Base-by-base conservation (phyloP, 2,797 vertebrate species). In the Mormyrops attenuatus region DNA sequence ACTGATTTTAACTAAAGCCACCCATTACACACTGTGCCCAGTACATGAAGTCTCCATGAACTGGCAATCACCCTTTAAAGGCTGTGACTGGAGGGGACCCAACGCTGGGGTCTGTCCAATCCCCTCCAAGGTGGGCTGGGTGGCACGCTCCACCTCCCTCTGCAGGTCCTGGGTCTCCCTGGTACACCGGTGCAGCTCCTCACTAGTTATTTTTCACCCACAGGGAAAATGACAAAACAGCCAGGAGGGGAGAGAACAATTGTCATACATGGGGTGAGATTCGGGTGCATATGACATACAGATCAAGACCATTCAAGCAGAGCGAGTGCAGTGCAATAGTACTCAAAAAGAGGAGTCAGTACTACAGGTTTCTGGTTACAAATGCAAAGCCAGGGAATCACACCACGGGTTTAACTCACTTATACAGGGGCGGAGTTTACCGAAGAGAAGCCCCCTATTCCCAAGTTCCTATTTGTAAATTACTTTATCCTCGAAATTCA, bases 151-250 rank as follows among this genome's bases (percentile, higher is more conserved):
- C 63, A 96, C 91, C 90, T 96, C 95, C 91, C 95, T 93, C 88
- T 95, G 94, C 49, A 96, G 93, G 92, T 91, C 92, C 89, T 95
- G 93, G 20, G 94, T 94, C 91, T 97, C 95, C 90, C 91, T 93
- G 20, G 94, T 95, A 91, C 94, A 91, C 80, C 92, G 94, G 85
- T 94, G 92, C 53, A 95, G 93, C 88, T 96, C 94, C 89, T 96
- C 92, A 89, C 97, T 96, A 91, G 5, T 41, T 20, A 26, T 87
- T 55, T 26, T 41, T 88, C 8, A 22, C 34, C 57, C 57, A 88
- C 38, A 49, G 34, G 20, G 7, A 44, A 52, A n/a, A 57, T 4
- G 13, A 38, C 11, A 41, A 13, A 60, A 38, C 85, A 38, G 26
- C 7, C 85, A 87, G n/a, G 69, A 50, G n/a, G 49, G 49, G 22